A percentile compares a stretch with the other conserved stretches of the same genome.
Conservation (phyloP, 1,140 invertebrate species). For the Drosophila bocqueti region DNA sequence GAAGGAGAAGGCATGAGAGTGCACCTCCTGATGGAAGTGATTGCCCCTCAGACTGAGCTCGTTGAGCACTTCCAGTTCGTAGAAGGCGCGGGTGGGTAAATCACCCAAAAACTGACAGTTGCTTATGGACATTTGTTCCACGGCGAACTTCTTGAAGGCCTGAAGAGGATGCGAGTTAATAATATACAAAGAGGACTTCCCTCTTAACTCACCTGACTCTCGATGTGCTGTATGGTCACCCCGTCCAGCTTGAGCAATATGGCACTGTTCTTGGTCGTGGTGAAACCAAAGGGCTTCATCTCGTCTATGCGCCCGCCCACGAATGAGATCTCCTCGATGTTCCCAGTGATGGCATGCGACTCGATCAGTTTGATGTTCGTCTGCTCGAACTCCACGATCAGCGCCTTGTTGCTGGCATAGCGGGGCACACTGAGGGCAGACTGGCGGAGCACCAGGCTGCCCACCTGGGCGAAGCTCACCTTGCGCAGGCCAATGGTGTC, state of each 20-base stretch:
- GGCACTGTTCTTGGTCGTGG: constrained; percentile 86
- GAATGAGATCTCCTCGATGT: constrained; percentile 89
- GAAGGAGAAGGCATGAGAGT: constrained; percentile 87
- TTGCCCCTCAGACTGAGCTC: constrained; percentile 89
- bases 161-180: not conserved
- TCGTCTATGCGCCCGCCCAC: constrained; percentile 87
- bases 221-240: constrained; percentile 86
- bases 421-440: constrained; percentile 69
- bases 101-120: constrained; percentile 85
- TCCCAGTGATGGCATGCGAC: constrained; percentile 89
- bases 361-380: constrained; percentile 87
- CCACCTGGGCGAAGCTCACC: constrained; percentile 86
- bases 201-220: constrained; percentile 86
- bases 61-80: constrained; percentile 89
- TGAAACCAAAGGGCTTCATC: constrained; percentile 90
- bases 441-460: constrained; percentile 85
- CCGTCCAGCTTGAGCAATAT: constrained; percentile 75
- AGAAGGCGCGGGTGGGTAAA: constrained; percentile 89
- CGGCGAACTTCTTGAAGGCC: constrained; percentile 92
- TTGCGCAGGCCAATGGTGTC: constrained; percentile 85
- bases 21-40: constrained; percentile 85
- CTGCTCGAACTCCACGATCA: constrained; percentile 78
- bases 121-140: constrained; percentile 87
- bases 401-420: constrained; percentile 72
- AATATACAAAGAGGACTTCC: not conserved